Evolutionary conservation across 2,888 invertebrate genomes (phyloP), one percentile per base, ranked within the genome.

Genomic region (Aspidapion aeneum): DNA sequence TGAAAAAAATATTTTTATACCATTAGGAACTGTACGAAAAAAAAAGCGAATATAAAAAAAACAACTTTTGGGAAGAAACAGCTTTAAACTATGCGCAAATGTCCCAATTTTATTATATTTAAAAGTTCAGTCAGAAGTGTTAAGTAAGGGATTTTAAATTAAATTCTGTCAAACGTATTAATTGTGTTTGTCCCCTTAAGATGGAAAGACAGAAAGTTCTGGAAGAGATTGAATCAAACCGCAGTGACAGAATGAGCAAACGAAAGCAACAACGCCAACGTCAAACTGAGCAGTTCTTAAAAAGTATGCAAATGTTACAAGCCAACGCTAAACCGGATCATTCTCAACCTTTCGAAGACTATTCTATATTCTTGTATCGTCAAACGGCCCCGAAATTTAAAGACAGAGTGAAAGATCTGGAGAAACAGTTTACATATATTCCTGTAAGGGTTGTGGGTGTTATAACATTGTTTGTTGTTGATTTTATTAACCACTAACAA

Each of bases 291-390:
- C 91, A 92, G 75, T 93, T 94, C 80, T 83, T 87, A 79, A 93
- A 92, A 80, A 93, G 93, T 77, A 84, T 94, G 81, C 91, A 90
- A 79, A 90, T 94, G 90, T 80, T 94, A 72, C 90, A 91, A 73
- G 87, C 89, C 1, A 93, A 92, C 77, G 89, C 87, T 57, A 85
- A 88, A 66, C 82, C 84, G 59, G 85, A 86, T 57, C 86, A 87
- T 21, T 81, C 82, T 61, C 80, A 81, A 68, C 89, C 91, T 64
- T 86, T 92, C 75, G 90, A 93, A 80, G 90, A 93, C 81, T 92
- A 93, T 81, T 91, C 92, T 21, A 85, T 94, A 74, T 92, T 90
- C 80, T 85, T 93, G 74, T 94, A 94, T 80, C 86, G 94, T 59
- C 92, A 93, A 79, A 90, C 89, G 63, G 93, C 94, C 17, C 90